These are phyloP conservation scores for Danio albolineatus DNA, from an alignment of 2,797 vertebrate genomes.

Conservation along the genomic window DNA sequence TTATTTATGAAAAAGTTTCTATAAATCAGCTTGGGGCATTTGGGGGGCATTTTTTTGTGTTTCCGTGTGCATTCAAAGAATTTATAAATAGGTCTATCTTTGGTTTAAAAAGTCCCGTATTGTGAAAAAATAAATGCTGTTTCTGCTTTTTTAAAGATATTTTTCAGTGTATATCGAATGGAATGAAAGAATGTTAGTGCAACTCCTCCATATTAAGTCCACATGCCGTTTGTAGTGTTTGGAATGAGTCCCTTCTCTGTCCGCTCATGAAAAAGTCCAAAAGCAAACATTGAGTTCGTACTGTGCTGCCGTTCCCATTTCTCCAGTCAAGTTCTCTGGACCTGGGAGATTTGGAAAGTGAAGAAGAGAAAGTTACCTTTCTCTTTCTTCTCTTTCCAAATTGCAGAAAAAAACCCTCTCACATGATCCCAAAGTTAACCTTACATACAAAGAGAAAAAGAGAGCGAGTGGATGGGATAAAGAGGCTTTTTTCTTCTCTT, in stretches of 20 bases:
- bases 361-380: slow-evolving; percentile 70
- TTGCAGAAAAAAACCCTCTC: slow-evolving; percentile 71
- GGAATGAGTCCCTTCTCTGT: slow-evolving; percentile 9
- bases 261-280: slow-evolving; percentile 34
- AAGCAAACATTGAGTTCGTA: slow-evolving; percentile 49
- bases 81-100: not conserved
- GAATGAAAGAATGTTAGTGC: slow-evolving; percentile 20
- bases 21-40: not conserved
- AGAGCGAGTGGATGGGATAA: slow-evolving; percentile 50
- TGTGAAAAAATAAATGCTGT: not conserved
- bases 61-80: slow-evolving; percentile 1
- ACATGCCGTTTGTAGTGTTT: slow-evolving; percentile 51
- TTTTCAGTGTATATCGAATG: not conserved
- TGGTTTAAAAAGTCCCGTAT: not conserved
- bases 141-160: not conserved
- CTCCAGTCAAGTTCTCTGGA: slow-evolving; percentile 63
- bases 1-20: not conserved
- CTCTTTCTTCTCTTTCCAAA: slow-evolving; percentile 70
- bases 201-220: slow-evolving; percentile 44
- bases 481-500: slow-evolving; percentile 55
- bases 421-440: slow-evolving; percentile 74
- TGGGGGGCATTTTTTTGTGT: not conserved
- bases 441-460: slow-evolving; percentile 65
- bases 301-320: slow-evolving; percentile 54
- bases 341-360: slow-evolving; percentile 63